Percentiles rank a stretch among this genome's conserved stretches.
Evolutionary conservation across 2,888 invertebrate species (phyloP).

Genomic region (Sepioteuthis lessoniana): DNA sequence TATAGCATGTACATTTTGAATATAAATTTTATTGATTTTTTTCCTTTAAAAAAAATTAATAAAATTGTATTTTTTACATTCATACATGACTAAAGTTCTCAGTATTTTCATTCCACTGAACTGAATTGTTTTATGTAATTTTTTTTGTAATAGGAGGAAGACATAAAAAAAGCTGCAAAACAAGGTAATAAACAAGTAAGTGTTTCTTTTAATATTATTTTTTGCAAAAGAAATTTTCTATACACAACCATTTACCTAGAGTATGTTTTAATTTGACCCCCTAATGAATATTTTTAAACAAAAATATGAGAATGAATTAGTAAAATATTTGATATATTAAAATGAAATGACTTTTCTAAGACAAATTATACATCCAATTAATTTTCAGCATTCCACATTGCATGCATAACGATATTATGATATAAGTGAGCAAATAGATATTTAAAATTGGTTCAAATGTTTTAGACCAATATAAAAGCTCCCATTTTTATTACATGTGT

Average conservation of each 20-base stretch:
- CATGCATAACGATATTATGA: not conserved
- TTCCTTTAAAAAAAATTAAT: not conserved
- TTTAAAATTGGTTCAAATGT: too few relatives aligned
- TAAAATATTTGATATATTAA: not conserved
- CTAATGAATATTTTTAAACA: not conserved
- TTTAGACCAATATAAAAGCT: too few relatives aligned
- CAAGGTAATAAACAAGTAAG: conserved; percentile 90
- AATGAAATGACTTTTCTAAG: too few relatives aligned
- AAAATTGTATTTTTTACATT: not conserved
- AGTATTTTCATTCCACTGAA: not conserved
- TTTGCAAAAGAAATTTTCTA: not conserved
- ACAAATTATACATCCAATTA: not conserved
- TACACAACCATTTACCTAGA: not conserved
- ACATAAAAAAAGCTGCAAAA: conserved; percentile 91
- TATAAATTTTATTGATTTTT: too few relatives aligned
- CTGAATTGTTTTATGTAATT: not conserved
- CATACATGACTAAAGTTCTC: not conserved
- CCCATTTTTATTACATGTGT: too few relatives aligned
- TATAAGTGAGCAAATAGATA: too few relatives aligned
- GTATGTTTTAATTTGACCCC: not conserved
- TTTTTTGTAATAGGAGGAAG: conserved; percentile 81
- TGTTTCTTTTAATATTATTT: not conserved
- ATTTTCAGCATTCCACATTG: not conserved
- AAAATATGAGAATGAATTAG: not conserved
- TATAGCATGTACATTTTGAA: too few relatives aligned